Base-by-base conservation (phyloP, 2,797 vertebrate species). In the Arnoldichthys spilopterus region DNA sequence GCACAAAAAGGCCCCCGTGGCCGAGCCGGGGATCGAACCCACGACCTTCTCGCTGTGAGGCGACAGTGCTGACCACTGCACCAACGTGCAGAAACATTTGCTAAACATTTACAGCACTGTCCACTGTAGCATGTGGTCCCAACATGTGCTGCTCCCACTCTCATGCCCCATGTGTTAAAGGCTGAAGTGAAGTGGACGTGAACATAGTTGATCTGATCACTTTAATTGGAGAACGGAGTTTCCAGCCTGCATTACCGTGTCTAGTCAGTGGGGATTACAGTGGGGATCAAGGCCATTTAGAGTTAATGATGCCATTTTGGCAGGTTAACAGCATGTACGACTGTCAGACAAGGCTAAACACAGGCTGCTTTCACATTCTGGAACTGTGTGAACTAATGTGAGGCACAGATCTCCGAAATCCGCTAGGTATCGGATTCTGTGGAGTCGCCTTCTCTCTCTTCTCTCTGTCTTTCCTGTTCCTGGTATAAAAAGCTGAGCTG, bases 251-350 rank as follows among this genome's bases (percentile, higher is more conserved):
- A 75, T 83, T 78, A 72, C 51, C 62, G 54, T 40, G 85, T 90
- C 79, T 77, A 76, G 83, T 80, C 83, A 32, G n/a, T 11, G n/a
- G 75, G 77, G 87, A 89, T 89, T 90, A 89, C 47, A 74, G 71
- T 2, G 6, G 51, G 73, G 79, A 77, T 86, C 76, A 78, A 78
- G 83, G 67, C 77, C 83, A 77, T 86, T 84, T 81, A 80, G 78
- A 79, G 75, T 76, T 81, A 86, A 85, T 53, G 76, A 77, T 85
- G 80, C 84, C 82, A 72, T 77, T 78, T 86, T 88, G 87, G 78
- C 82, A 85, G 74, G 85, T 89, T 86, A 79, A 79, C 83, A 59
- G 74, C 64, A 66, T 76, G 83, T 56, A 45, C 43, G 62, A 54
- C 66, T 68, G 70, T 79, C 61, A 63, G 66, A 78, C 59, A 54